A percentile compares a stretch with the other conserved stretches of the same genome.
phyloP scores from a whole-genome alignment of 2,888 invertebrate species.

The Mesoligia furuncula region DNA sequence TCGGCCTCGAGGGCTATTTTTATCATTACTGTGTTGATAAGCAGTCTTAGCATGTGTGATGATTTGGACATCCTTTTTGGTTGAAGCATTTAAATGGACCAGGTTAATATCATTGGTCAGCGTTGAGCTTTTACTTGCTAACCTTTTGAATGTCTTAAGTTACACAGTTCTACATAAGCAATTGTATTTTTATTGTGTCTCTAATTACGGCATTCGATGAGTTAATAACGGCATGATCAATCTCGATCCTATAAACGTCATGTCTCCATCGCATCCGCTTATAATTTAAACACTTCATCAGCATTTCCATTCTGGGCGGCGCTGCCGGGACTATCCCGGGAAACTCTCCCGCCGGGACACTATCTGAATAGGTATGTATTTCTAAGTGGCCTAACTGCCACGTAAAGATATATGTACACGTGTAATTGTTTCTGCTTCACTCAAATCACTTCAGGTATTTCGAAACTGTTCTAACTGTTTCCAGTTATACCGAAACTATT shows the following conservation, averaged over 20 bases:
- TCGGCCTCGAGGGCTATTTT: not conserved
- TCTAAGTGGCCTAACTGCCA: slow-evolving; percentile 65
- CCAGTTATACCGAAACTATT: slow-evolving; percentile 5
- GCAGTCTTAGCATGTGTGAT: not conserved
- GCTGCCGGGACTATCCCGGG: slow-evolving; percentile 68
- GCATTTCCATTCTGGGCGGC: slow-evolving; percentile 78
- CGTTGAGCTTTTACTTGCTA: not conserved
- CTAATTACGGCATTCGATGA: no score
- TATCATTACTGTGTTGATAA: not conserved
- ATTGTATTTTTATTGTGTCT: no score
- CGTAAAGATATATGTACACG: slow-evolving; percentile 36
- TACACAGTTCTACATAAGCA: no score
- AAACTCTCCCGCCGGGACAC: slow-evolving; percentile 74
- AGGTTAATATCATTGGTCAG: not conserved
- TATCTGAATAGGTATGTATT: slow-evolving; percentile 74
- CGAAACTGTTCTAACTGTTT: not conserved
- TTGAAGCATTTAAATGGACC: not conserved
- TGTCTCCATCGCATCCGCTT: slow-evolving; percentile 31
- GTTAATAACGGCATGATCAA: not conserved
- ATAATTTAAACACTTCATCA: slow-evolving; percentile 56
- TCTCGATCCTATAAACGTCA: not conserved
- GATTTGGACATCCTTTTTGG: not conserved
- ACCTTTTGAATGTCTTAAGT: no score
- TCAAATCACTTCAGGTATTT: slow-evolving; percentile 24
- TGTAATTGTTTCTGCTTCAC: slow-evolving; percentile 52